These are phyloP conservation scores for Eueides isabella DNA, from an alignment of 1,140 invertebrate species.

Conservation along the genomic window DNA sequence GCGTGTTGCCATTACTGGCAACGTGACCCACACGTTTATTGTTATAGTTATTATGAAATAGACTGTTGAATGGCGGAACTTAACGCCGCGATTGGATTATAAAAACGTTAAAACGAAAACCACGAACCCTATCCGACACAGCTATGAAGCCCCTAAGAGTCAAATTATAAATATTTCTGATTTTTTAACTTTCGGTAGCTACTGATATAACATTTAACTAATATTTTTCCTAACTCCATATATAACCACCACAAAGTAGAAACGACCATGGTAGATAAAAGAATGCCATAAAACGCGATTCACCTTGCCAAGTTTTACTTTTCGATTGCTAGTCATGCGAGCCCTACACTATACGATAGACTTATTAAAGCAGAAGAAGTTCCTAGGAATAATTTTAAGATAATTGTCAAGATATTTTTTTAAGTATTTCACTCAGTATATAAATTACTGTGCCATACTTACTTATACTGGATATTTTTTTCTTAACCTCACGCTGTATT, in stretches of 20 bases:
- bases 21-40: no score
- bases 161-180: not conserved
- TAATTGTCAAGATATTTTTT: not conserved
- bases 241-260: not conserved
- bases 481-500: no score
- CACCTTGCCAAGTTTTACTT: constrained; percentile 19
- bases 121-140: no score
- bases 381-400: not conserved
- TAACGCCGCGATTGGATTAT: no score
- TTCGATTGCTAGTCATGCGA: constrained; percentile 40
- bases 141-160: no score
- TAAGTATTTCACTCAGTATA: not conserved
- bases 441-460: not conserved
- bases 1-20: no score
- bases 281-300: constrained; percentile 12
- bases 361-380: constrained; percentile 4
- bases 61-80: no score
- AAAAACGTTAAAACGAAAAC: no score
- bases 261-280: not conserved
- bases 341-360: constrained; percentile 25
- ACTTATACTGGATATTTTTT: no score
- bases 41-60: no score
- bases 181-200: not conserved
- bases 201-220: not conserved
- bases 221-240: not conserved